A percentile compares a stretch with the other conserved stretches of the same genome.
Conservation (phyloP, 2,113 vertebrate species). For the Siniperca chuatsi region DNA sequence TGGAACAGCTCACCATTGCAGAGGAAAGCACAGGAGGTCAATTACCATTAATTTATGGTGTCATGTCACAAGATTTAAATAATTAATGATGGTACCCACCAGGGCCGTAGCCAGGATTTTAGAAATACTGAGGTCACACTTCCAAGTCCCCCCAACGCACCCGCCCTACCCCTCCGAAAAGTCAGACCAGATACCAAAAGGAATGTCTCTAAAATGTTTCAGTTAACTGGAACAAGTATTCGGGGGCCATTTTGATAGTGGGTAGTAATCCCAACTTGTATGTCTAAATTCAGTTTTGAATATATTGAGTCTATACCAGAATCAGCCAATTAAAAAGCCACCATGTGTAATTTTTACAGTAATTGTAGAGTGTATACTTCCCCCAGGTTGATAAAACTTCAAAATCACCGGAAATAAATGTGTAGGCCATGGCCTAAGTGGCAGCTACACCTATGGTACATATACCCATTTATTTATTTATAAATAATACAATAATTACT, state of each 20-base stretch:
- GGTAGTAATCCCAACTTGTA: neutral
- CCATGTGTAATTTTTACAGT: neutral
- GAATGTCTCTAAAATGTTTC: neutral
- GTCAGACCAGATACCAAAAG: neutral
- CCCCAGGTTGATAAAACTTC: neutral
- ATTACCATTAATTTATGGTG: neutral
- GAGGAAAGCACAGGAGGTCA: neutral
- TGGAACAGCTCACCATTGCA: neutral
- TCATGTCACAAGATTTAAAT: neutral
- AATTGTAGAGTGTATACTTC: neutral
- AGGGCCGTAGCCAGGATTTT: neutral
- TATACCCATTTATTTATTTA: neutral
- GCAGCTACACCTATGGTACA: neutral
- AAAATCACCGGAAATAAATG: neutral
- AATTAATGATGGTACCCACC: neutral
- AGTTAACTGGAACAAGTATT: neutral
- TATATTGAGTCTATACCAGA: neutral
- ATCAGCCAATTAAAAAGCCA: neutral
- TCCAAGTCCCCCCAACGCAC: neutral
- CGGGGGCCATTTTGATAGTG: neutral
- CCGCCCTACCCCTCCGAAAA: neutral
- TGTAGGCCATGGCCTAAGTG: neutral
- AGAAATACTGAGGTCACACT: too few relatives aligned
- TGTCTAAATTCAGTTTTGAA: neutral
- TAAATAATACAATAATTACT: slow-evolving; percentile 24